Conservation (phyloP, 2,888 invertebrate species). For the Leucophenga montana region DNA sequence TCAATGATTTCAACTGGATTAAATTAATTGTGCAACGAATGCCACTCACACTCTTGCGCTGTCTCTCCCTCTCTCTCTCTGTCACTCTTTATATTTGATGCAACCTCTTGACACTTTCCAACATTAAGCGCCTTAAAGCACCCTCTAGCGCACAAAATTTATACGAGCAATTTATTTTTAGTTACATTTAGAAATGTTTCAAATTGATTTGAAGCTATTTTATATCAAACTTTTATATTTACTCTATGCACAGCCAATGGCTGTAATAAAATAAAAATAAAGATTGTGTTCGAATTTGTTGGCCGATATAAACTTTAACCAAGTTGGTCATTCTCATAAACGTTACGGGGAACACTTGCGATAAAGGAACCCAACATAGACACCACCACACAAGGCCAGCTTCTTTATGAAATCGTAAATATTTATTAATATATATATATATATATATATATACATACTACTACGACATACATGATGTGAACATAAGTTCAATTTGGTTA, state of each 20-base stretch:
- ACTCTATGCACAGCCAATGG: not conserved
- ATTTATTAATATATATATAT: not conserved
- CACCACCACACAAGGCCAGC: not conserved
- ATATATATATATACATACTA: too few species aligned
- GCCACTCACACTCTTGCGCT: too few species aligned
- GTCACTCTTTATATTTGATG: too few species aligned
- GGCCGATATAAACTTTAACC: too few species aligned
- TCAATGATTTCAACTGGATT: slow-evolving; percentile 17
- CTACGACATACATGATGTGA: too few species aligned
- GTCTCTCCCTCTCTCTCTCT: too few species aligned
- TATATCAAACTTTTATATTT: not conserved
- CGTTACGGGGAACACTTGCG: not conserved
- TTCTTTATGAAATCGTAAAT: slow-evolving; percentile 17
- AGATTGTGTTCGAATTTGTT: too few species aligned
- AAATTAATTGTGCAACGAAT: slow-evolving; percentile 20
- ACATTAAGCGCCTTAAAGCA: not conserved
- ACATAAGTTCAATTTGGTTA: slow-evolving; percentile 14
- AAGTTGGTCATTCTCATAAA: not conserved
- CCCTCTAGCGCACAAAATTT: not conserved
- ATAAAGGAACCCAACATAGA: not conserved
- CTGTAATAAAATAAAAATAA: slow-evolving; percentile 1
- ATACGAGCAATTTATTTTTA: too few species aligned
- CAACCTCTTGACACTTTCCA: not conserved
- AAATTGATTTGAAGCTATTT: not conserved
- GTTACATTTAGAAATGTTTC: too few species aligned